Base-by-base conservation (phyloP, 1,140 invertebrate species). In the Aphis gossypii region DNA sequence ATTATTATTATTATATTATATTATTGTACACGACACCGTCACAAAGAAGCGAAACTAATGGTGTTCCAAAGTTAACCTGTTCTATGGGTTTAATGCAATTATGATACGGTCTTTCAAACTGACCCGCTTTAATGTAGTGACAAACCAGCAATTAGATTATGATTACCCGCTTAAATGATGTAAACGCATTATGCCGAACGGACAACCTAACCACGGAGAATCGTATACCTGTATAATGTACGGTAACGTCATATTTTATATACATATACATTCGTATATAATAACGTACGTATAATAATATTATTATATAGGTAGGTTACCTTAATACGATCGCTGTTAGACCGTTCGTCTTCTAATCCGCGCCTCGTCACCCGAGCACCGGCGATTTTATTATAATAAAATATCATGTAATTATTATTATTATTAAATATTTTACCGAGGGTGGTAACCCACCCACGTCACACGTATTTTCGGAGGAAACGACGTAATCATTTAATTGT, bases 41-140 rank as follows among this genome's bases (percentile, higher is more conserved):
- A 92, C 90, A 83, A 92, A 92, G 90, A 83, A 92, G 90, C 90
- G 91, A 83, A 83, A 92, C 91, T 92, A 92, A 92, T 92, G 91
- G 46, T n/a, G 91, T 92, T 83, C 76, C n/a, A 35, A 83, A 92
- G 91, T 92, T n/a, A 83, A 92, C 91, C 91, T 35, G 91, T 92
- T 83, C 91, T 83, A 83, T 83, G 91, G 76, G 91, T 92, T 83
- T 83, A 83, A 92, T 83, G 91, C 68, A 92, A 92, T 92, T 92
- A 92, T 23, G 91, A 84, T 38, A 92, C 91, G 68, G 91, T 83
- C 68, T 83, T 83, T 92, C 91, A 18, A 54, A 83, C 68, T 25
- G 91, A 92, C 91, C 91, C 46, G 91, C n/a, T 92, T 51, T 46
- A 83, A 83, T 51, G 46, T 83, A 92, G 68, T 51, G 91, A 92